phyloP scores from a whole-genome alignment of 2,113 vertebrate species.

The Pteronura brasiliensis region DNA sequence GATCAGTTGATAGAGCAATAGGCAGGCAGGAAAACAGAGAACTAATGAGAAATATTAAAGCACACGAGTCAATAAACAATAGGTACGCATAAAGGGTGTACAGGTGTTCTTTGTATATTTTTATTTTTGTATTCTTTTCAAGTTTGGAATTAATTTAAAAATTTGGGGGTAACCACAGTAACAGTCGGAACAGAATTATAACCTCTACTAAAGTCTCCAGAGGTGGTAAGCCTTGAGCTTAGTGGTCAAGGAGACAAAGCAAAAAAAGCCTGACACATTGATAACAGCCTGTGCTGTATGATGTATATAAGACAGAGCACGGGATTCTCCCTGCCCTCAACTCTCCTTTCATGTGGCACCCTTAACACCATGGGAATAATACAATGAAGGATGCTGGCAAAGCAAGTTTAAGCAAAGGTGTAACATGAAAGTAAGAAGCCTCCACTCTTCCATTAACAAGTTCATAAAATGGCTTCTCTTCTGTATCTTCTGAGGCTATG shows the following conservation, averaged over 20 bases:
- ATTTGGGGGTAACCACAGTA: neutral
- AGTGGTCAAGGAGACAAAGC: neutral
- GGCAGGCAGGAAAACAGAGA: neutral
- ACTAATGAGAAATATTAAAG: neutral
- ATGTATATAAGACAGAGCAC: accelerated
- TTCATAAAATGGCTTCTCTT: neutral
- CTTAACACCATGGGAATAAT: neutral
- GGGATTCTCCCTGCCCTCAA: neutral
- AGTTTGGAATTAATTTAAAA: neutral
- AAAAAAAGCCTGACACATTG: neutral
- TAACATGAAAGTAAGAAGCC: neutral
- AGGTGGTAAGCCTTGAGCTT: neutral
- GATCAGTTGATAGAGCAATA: neutral
- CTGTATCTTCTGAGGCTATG: neutral
- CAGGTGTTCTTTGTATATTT: neutral
- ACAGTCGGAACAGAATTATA: neutral
- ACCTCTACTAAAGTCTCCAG: neutral
- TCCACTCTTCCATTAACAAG: neutral
- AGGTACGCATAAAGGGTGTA: neutral
- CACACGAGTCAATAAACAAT: neutral
- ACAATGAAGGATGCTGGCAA: neutral
- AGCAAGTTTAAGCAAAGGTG: neutral
- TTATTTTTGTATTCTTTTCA: neutral
- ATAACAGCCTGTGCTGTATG: neutral
- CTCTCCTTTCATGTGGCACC: neutral